Conservation (phyloP, 2,888 invertebrate species). For the Camponotus fellah region DNA sequence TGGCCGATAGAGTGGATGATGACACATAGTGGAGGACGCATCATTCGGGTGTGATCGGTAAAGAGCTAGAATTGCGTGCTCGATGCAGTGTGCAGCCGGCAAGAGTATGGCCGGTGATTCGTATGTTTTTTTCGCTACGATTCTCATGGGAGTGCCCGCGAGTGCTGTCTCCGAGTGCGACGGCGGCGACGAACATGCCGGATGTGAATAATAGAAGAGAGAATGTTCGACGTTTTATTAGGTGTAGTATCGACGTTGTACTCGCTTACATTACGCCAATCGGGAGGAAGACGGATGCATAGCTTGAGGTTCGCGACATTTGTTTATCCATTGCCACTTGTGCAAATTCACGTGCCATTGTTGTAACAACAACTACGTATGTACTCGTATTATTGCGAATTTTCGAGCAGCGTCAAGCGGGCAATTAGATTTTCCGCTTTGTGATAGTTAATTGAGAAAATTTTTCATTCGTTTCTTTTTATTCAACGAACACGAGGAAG, state of each 20-base stretch:
- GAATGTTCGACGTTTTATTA: constrained; percentile 40
- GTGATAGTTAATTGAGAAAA: not conserved
- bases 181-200: constrained; percentile 30
- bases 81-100: constrained; percentile 30
- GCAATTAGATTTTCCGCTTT: constrained; percentile 18
- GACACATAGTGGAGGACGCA: constrained; percentile 9
- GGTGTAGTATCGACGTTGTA: constrained; percentile 37
- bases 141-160: constrained; percentile 38
- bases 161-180: constrained; percentile 36
- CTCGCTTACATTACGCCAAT: constrained; percentile 17
- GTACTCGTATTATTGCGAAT: constrained; percentile 1
- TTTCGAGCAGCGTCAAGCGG: not conserved
- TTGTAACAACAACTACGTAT: constrained; percentile 18
- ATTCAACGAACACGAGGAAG: not conserved
- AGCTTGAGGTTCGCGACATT: constrained; percentile 24
- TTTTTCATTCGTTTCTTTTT: not conserved
- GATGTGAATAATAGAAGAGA: constrained; percentile 52
- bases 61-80: constrained; percentile 24
- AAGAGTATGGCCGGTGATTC: constrained; percentile 34
- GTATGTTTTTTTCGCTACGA: constrained; percentile 5
- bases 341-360: constrained; percentile 51
- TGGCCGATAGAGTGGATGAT: constrained; percentile 40
- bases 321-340: constrained; percentile 41
- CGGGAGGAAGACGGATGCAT: constrained; percentile 22
- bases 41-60: constrained; percentile 39